A percentile compares a stretch with the other conserved stretches of the same genome.
Evolutionary conservation across 2,797 vertebrate species (phyloP).

Genomic region (Ispidina lecontei): DNA sequence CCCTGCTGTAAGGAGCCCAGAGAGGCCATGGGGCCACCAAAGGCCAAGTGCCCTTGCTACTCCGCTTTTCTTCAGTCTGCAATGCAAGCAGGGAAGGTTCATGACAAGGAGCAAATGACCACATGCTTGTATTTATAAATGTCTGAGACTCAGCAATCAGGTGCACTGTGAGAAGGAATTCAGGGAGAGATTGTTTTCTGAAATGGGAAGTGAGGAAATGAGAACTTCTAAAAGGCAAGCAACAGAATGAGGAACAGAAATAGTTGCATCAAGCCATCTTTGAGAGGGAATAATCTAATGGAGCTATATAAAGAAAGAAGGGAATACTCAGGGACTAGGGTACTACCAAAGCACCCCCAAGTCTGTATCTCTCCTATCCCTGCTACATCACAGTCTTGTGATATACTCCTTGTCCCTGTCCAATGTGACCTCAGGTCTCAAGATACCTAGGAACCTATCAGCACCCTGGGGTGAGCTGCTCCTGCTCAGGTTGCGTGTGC

Average conservation of each 20-base stretch:
- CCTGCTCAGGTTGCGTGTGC: neutral
- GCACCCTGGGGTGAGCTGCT: neutral
- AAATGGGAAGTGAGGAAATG: conserved; percentile 17
- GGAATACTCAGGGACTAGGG: neutral
- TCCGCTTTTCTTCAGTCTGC: neutral
- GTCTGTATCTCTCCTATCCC: neutral
- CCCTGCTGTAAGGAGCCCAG: neutral
- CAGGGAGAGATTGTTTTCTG: neutral
- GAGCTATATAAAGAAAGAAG: neutral
- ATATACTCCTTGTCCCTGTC: neutral
- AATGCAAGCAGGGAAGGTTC: neutral
- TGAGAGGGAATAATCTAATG: neutral
- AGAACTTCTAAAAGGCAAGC: conserved; percentile 40
- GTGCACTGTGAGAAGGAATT: neutral
- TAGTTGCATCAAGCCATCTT: conserved; percentile 19
- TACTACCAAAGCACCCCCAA: neutral
- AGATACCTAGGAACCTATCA: neutral
- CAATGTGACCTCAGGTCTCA: neutral
- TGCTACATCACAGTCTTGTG: neutral
- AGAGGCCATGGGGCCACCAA: neutral
- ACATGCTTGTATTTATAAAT: neutral
- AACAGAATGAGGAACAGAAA: conserved; percentile 61
- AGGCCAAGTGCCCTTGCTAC: neutral
- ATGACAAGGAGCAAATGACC: neutral
- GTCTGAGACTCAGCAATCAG: neutral